Base-by-base conservation (phyloP, 2,113 vertebrate species). In the Syngnathus scovelli region DNA sequence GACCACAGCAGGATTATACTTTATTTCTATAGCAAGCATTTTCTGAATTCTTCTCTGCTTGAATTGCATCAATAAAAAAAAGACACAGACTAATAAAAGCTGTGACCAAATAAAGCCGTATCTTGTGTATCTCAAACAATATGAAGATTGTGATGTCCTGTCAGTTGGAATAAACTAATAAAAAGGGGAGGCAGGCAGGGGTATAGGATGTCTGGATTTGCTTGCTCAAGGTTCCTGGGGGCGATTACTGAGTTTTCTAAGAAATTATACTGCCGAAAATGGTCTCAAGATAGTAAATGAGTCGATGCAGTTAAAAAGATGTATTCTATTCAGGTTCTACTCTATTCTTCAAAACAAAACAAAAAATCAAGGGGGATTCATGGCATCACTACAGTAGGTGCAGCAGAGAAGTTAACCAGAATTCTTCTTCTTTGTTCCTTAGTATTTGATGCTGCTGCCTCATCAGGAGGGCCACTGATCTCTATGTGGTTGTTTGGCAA, bases 381-480 rank as follows among this genome's bases (percentile, higher is more conserved):
- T 60, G 2, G 19, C 49, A 77, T 7, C 49, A 8, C 49, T 19
- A 51, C 18, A n/a, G 18, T 51, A 12, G 11, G n/a, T n/a, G 51
- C 27, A 63, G 44, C 58, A 71, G 64, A 33, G 37, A 38, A 33
- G 61, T 72, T 80, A 69, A 69, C 11, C 61, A 58, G 70, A 71
- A 67, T 69, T 27, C 48, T 61, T 44, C 19, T 48, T 52, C 65
- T 73, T 79, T 67, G 27, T 69, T 60, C 33, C 49, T 23, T 71
- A n/a, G n/a, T n/a, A 67, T 77, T 71, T 74, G 66, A 33, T 66
- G 10, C 67, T 65, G 59, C 52, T 52, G 60, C 60, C 67, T 79
- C 68, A 70, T 74, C 72, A 78, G 70, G 66, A 63, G 44, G 73
- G 70, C 64, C 78, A 61, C 74, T 77, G 85, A 89, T 84, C 76